Base-by-base conservation (phyloP, 2,113 vertebrate species). In the Seriola dumerili region DNA sequence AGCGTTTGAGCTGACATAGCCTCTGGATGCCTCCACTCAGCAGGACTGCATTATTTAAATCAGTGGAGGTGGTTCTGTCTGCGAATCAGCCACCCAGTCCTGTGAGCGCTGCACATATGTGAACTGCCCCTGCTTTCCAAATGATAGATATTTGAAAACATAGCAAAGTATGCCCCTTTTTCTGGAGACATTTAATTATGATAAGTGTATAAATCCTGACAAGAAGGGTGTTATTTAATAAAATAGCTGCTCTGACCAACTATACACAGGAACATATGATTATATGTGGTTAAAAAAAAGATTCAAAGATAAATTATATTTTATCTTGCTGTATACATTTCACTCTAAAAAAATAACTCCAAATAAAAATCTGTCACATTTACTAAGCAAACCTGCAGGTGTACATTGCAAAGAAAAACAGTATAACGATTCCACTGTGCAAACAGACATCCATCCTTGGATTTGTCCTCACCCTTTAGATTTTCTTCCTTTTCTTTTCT, bases 1-100 rank as follows among this genome's bases (percentile, higher is more conserved):
- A 81, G 61, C n/a, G 1, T 88, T 87, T 76, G 54, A 85, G 73
- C 72, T 34, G 25, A 63, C 83, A 69, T 59, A 67, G 73, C 78
- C 81, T 52, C 69, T 50, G 42, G 83, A 78, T 63, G 52, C 16
- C 70, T 81, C 54, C 19, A 32, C 85, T 89, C 86, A 65, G 81
- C 73, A 32, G 29, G 57, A 58, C 81, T 86, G 81, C 79, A 90
- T 87, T 85, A 86, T 88, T 92, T 80, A 77, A 81, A 89, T 80
- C 52, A 58, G 72, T 75, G 10, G 70, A 25, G 50, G 32, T 38
- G 69, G 34, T 74, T 58, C 75, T 38, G 72, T 86, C 48, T 67
- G 67, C 62, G 63, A 81, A 81, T 67, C 58, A 83, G 34, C 55
- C 64, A 61, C 76, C n/a, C 54, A 72, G 29, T 76, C 21, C 59